Evolutionary conservation across 2,888 invertebrate species (phyloP).

Genomic region (Rhodophaea formosa): DNA sequence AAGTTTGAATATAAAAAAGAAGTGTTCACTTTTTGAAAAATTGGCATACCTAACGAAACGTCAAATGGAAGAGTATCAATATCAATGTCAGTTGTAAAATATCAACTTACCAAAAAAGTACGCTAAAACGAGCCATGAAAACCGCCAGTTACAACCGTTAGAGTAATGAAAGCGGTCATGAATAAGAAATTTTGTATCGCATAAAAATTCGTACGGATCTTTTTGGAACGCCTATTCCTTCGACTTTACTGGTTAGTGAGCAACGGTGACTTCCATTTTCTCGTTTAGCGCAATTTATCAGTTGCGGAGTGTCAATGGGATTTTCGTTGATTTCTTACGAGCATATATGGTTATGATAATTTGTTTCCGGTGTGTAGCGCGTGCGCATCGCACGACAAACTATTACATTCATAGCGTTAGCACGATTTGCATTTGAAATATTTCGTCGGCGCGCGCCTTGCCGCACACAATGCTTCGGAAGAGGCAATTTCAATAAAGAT

Average conservation of each 20-base stretch:
- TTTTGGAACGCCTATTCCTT: slow-evolving; percentile 39
- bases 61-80: slow-evolving; percentile 5
- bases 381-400: slow-evolving; percentile 78
- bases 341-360: slow-evolving; percentile 80
- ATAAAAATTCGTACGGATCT: slow-evolving; percentile 47
- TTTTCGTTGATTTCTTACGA: slow-evolving; percentile 72
- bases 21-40: not conserved
- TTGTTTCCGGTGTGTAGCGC: slow-evolving; percentile 78
- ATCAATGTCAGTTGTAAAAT: slow-evolving; percentile 18
- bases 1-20: too few relatives aligned
- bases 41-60: not conserved
- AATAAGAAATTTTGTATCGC: slow-evolving; percentile 44
- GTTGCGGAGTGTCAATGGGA: slow-evolving; percentile 68
- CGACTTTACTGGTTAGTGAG: slow-evolving; percentile 41
- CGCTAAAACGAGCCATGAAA: slow-evolving; percentile 31
- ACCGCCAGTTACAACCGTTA: slow-evolving; percentile 50
- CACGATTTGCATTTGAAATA: slow-evolving; percentile 82
- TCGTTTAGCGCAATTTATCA: slow-evolving; percentile 74
- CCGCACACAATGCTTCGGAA: slow-evolving; percentile 64
- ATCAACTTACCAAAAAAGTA: slow-evolving; percentile 28
- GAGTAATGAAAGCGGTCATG: slow-evolving; percentile 41
- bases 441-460: slow-evolving; percentile 72
- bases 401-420: slow-evolving; percentile 78
- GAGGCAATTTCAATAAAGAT: slow-evolving; percentile 59
- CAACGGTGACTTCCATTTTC: slow-evolving; percentile 60